A percentile compares a stretch with the other conserved stretches of the same genome.
phyloP scores from a whole-genome alignment of 2,113 vertebrate species.

The Odocoileus virginianus region DNA sequence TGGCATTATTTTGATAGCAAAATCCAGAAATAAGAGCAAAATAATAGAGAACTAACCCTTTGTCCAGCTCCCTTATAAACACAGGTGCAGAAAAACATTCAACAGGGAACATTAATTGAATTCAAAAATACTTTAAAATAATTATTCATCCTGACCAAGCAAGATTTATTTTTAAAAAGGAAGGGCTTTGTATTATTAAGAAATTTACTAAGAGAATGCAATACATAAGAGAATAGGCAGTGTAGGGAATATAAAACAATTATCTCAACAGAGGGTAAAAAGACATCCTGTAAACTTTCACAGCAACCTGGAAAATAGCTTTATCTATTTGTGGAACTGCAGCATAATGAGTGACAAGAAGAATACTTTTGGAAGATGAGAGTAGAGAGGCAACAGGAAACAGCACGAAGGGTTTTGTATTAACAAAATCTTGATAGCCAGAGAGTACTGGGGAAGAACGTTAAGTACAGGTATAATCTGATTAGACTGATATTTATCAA shows the following conservation, averaged over 20 bases:
- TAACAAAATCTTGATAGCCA: not conserved
- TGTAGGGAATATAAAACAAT: not conserved
- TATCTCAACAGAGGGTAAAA: not conserved
- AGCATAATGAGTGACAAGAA: not conserved
- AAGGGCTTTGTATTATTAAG: not conserved
- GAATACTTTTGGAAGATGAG: not conserved
- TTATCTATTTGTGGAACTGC: not conserved
- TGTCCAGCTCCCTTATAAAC: not conserved
- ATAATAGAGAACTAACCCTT: not conserved
- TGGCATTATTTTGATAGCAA: not conserved
- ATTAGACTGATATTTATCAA: not conserved
- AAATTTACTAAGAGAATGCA: not conserved
- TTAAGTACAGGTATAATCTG: not conserved
- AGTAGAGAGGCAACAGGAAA: not conserved
- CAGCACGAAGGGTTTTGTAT: not conserved
- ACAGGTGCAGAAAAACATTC: not conserved
- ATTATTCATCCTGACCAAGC: not conserved
- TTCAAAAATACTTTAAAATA: not conserved
- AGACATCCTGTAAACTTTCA: not conserved
- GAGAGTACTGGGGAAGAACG: not conserved
- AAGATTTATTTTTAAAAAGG: not conserved
- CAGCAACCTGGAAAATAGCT: not conserved
- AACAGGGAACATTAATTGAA: not conserved
- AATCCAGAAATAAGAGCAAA: not conserved
- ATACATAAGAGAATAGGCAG: not conserved